Percentiles rank a stretch among this genome's conserved stretches.
Conservation (phyloP, 2,113 vertebrate species). For the Leptobrachium leishanense region DNA sequence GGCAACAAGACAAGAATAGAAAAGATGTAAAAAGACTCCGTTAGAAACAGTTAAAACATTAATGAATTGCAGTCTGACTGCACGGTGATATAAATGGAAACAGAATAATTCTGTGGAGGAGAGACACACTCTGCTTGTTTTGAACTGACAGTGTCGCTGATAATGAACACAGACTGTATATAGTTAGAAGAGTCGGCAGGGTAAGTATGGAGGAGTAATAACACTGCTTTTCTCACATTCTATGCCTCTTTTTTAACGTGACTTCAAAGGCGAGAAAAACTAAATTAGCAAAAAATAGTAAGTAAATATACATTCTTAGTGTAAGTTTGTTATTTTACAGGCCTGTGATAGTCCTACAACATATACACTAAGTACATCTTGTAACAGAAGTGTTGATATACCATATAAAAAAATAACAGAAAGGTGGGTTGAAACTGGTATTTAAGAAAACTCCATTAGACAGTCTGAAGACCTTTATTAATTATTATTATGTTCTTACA, state of each 20-base stretch:
- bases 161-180: slow-evolving; percentile 44
- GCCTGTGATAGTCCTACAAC: too few relatives aligned
- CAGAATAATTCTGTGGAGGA: slow-evolving; percentile 25
- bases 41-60: slow-evolving; percentile 44
- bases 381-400: too few relatives aligned
- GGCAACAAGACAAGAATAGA: too few relatives aligned
- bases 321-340: too few relatives aligned
- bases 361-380: too few relatives aligned
- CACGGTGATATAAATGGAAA: slow-evolving; percentile 39
- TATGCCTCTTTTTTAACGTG: too few relatives aligned
- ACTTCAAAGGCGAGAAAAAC: not conserved
- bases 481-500: too few relatives aligned
- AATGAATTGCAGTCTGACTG: slow-evolving; percentile 41
- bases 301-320: too few relatives aligned
- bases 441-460: too few relatives aligned
- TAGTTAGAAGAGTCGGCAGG: slow-evolving; percentile 13
- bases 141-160: slow-evolving; percentile 37
- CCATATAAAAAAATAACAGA: too few relatives aligned
- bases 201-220: slow-evolving; percentile 21
- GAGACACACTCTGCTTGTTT: slow-evolving; percentile 27
- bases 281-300: not conserved
- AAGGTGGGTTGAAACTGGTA: too few relatives aligned
- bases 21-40: slow-evolving; percentile 49
- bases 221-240: not conserved
- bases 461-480: too few relatives aligned